Conservation (phyloP, 2,113 vertebrate genomes). For the Lophotis ruficrista region DNA sequence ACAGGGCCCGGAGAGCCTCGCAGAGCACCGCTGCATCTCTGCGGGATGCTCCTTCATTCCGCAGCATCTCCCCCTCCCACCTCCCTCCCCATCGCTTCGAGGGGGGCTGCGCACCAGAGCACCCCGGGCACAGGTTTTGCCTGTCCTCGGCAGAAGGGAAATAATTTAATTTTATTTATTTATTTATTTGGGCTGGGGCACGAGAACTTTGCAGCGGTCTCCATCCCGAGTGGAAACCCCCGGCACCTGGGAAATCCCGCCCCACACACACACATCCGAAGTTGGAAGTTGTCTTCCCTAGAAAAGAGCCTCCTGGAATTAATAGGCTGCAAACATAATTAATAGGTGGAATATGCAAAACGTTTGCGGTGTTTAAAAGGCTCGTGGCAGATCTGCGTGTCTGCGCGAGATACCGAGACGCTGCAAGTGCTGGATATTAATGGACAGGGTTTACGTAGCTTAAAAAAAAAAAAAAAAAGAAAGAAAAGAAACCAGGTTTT, state of each 20-base stretch:
- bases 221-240: background rate
- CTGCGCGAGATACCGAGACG: constrained; percentile 27
- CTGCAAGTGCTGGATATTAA: constrained; percentile 53
- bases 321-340: constrained; percentile 72
- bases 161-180: too few species aligned
- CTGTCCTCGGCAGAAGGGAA: background rate
- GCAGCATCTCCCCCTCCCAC: background rate
- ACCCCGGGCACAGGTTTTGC: background rate
- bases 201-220: background rate
- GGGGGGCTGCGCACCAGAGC: background rate
- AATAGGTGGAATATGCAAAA: constrained; percentile 72
- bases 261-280: background rate
- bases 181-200: too few species aligned
- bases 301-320: constrained; percentile 54
- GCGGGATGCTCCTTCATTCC: background rate
- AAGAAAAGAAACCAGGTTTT: constrained; percentile 35
- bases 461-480: background rate
- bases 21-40: background rate
- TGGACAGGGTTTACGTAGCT: constrained; percentile 50
- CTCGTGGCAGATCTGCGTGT: constrained; percentile 45
- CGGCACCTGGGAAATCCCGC: background rate
- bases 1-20: background rate
- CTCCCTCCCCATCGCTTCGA: background rate
- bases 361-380: constrained; percentile 61
- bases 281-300: constrained; percentile 54